Conservation (phyloP, 2,113 vertebrate genomes). For the Eclectus roratus region DNA sequence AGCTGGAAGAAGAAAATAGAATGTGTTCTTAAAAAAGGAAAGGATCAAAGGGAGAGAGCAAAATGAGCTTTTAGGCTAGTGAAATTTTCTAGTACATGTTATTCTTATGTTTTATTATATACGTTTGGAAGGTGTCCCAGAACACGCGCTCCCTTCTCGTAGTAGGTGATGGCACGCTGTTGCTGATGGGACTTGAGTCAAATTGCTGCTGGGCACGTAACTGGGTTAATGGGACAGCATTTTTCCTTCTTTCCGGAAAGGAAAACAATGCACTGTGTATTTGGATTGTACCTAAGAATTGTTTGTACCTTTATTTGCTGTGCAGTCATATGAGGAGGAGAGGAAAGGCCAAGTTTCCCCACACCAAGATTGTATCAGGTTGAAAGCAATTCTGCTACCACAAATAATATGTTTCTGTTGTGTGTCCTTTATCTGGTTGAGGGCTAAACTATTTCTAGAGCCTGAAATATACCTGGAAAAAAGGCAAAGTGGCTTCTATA, state of each 20-base stretch:
- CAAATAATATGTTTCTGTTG: not conserved
- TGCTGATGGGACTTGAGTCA: conserved; percentile 60
- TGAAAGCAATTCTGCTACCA: not conserved
- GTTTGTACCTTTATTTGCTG: not conserved
- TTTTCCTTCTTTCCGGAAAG: conserved; percentile 18
- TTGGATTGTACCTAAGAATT: not conserved
- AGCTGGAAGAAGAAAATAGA: conserved; percentile 3
- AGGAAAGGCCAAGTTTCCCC: not conserved
- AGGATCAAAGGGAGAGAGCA: not conserved
- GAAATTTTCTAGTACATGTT: not conserved
- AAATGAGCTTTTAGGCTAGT: not conserved
- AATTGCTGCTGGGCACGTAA: conserved; percentile 39
- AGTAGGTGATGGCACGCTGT: not conserved
- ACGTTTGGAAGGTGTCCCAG: conserved; percentile 11
- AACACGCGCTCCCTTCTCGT: not conserved
- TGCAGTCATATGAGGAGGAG: not conserved
- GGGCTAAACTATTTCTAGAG: not conserved
- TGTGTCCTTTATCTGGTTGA: not conserved
- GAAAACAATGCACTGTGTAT: not conserved
- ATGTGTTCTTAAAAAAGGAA: not conserved
- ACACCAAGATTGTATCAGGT: not conserved
- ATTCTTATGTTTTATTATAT: not conserved
- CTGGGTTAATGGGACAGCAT: conserved; percentile 46
- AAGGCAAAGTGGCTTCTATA: not conserved
- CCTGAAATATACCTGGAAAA: not conserved